phyloP scores from a whole-genome alignment of 2,797 vertebrate genomes.

The Geotrypetes seraphini region DNA sequence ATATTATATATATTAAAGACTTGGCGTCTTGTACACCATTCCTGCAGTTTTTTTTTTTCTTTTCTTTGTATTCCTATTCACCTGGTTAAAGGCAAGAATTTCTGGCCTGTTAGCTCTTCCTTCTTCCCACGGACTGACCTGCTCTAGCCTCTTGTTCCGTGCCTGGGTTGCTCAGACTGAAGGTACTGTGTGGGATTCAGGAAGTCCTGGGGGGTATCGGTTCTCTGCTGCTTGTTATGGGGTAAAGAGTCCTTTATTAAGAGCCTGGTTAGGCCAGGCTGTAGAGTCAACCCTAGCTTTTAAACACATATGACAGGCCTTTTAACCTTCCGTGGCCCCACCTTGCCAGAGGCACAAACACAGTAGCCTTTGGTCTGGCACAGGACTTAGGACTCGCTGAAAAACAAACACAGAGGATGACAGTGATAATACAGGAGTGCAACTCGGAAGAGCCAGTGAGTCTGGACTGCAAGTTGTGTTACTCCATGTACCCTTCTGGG shows the following conservation, averaged over 20 bases:
- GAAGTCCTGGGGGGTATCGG: slow-evolving; percentile 61
- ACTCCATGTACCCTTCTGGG: too few relatives aligned
- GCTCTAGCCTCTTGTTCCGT: too few relatives aligned
- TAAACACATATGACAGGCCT: slow-evolving; percentile 55
- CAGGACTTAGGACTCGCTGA: slow-evolving; percentile 24
- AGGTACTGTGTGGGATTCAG: slow-evolving; percentile 49
- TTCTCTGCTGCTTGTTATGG: slow-evolving; percentile 50
- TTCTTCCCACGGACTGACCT: too few relatives aligned
- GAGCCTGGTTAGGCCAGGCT: slow-evolving; percentile 64
- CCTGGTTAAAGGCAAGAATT: too few relatives aligned
- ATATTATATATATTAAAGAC: too few relatives aligned
- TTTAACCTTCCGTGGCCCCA: slow-evolving; percentile 41
- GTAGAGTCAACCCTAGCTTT: slow-evolving; percentile 62
- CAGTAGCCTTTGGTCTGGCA: slow-evolving; percentile 39
- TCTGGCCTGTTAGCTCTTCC: neutral
- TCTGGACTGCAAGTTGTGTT: too few relatives aligned
- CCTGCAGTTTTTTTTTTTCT: too few relatives aligned
- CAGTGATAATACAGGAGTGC: too few relatives aligned
- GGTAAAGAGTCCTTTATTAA: slow-evolving; percentile 64
- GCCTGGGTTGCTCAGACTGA: too few relatives aligned
- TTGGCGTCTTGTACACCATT: too few relatives aligned
- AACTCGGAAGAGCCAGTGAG: too few relatives aligned
- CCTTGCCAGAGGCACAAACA: slow-evolving; percentile 36
- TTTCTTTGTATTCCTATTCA: too few relatives aligned
- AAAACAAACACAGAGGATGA: slow-evolving; percentile 40